Conservation (phyloP, 2,888 invertebrate species). For the Pyrrhosoma nymphula region DNA sequence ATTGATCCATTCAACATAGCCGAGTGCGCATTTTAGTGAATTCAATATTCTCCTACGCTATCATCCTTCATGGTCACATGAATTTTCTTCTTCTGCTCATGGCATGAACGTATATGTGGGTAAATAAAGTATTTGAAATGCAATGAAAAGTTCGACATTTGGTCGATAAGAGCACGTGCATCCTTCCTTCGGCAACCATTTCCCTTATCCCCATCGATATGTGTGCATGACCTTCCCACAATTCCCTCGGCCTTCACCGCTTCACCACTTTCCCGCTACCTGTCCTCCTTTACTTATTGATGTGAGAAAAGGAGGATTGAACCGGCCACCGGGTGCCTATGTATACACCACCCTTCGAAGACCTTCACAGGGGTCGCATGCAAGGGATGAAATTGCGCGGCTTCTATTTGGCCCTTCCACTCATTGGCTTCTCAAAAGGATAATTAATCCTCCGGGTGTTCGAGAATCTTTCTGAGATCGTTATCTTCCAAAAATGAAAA, state of each 20-base stretch:
- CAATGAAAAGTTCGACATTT: too few species aligned
- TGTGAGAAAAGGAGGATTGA: neutral
- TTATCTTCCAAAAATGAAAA: neutral
- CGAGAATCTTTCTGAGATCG: neutral
- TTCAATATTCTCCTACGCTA: too few species aligned
- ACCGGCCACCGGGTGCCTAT: neutral
- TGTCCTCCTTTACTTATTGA: neutral
- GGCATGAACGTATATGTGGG: too few species aligned
- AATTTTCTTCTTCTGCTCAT: too few species aligned
- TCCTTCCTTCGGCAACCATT: neutral
- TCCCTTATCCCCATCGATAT: neutral
- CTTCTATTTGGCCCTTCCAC: neutral
- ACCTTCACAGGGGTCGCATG: neutral
- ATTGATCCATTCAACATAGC: too few species aligned
- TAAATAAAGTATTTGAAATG: too few species aligned
- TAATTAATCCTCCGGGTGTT: too few species aligned
- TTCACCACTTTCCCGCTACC: neutral
- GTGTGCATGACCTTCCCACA: neutral
- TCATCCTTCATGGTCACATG: too few species aligned
- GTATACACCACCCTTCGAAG: neutral
- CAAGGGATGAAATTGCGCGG: neutral
- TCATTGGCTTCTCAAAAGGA: neutral
- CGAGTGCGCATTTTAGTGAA: too few species aligned
- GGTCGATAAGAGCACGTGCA: too few species aligned
- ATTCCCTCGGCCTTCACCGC: neutral